These are phyloP conservation scores for Actias luna DNA, from an alignment of 2,888 invertebrate genomes.

Conservation along the genomic window DNA sequence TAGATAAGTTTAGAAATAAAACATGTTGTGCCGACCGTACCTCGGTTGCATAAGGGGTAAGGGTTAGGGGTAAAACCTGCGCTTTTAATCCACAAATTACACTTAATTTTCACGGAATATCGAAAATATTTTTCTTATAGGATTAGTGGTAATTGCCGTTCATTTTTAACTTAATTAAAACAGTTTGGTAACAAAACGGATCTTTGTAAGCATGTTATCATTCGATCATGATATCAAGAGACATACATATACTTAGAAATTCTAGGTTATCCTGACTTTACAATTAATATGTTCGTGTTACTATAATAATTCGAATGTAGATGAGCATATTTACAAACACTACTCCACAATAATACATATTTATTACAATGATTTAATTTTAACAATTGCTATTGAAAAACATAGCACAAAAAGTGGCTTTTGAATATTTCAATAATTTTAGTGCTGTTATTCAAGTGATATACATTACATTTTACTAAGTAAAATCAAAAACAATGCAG, in stretches of 20 bases:
- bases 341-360: neutral
- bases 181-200: too few relatives aligned
- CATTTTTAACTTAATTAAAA: too few relatives aligned
- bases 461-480: slow-evolving; percentile 6
- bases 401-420: neutral
- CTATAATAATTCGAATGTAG: neutral
- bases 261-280: neutral
- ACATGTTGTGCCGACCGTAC: too few relatives aligned
- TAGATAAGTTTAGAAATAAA: too few relatives aligned
- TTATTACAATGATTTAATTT: neutral
- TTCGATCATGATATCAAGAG: too few relatives aligned
- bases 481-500: slow-evolving; percentile 3
- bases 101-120: too few relatives aligned
- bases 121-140: too few relatives aligned
- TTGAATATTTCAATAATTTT: slow-evolving; percentile 11
- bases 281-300: neutral
- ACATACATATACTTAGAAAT: neutral
- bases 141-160: too few relatives aligned
- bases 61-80: too few relatives aligned
- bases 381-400: slow-evolving; percentile 11
- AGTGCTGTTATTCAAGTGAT: slow-evolving; percentile 11
- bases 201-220: too few relatives aligned
- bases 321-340: neutral
- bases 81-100: too few relatives aligned
- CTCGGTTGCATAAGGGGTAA: too few relatives aligned